Base-by-base conservation (phyloP, 2,113 vertebrate species). In the Clarias batrachus region DNA sequence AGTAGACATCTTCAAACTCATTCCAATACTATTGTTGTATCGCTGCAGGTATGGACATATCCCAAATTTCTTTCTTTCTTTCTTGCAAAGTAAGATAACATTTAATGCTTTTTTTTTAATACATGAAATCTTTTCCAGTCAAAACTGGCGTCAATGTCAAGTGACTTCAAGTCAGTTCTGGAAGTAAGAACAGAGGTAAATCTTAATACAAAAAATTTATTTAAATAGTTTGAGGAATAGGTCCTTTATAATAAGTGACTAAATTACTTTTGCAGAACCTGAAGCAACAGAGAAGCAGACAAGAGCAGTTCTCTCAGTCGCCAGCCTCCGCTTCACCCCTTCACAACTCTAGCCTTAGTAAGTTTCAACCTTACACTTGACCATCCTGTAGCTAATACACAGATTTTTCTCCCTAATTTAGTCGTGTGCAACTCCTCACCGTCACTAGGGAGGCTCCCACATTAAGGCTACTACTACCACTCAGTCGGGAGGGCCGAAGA, bases 101-200 rank as follows among this genome's bases (percentile, higher is more conserved):
- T 48, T 52, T 70, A 76, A 80, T 17, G 8, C 16, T 12, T 60
- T 52, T 48, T n/a, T 23, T 78, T 73, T n/a, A 80, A 8, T 78
- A 2, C 62, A 82, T 59, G 25, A 48, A 48, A 48, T 83, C 3
- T 86, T 2, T 91, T 91, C n/a, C 85, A 96, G 95, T 96, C 96
- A 8, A 95, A 95, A 89, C 88, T 96, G 89, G 95, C 95, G n/a
- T 95, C 94, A 13, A 96, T 96, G 95, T 96, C 95, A 70, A 96
- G 95, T 79, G 95, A 96, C 87, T 96, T 96, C 92, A 96, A 96
- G 82, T 95, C 95, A 0, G 95, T 96, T 66, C 88, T 96, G 85
- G 96, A 96, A 92, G 96, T 96, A 79, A 95, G 96, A 88, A 96
- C 95, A 81, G 95, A 96, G 94, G 95, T 96, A 89, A 94, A 90